Percentiles rank a stretch among this genome's conserved stretches.
These are phyloP conservation scores for Yponomeuta malinellus DNA, from an alignment of 2,888 invertebrate genomes.

Conservation along the genomic window DNA sequence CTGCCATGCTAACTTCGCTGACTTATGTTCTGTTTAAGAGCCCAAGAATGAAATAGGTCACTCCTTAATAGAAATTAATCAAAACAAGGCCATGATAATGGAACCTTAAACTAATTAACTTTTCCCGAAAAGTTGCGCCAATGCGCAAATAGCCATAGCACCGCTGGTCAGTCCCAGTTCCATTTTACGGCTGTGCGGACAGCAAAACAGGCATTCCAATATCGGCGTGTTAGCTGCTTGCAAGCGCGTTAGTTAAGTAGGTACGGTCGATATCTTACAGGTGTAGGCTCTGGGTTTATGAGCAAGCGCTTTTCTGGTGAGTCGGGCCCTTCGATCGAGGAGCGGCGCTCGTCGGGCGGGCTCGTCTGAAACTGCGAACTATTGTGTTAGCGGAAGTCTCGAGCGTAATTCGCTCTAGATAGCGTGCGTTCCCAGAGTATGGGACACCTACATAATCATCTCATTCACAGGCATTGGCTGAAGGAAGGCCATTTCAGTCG, in stretches of 20 bases:
- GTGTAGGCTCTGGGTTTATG: constrained; percentile 69
- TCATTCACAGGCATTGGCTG: background rate
- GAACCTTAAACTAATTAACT: too few species aligned
- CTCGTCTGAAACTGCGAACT: constrained; percentile 70
- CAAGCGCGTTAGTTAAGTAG: constrained; percentile 23
- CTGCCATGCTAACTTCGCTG: too few species aligned
- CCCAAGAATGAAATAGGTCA: too few species aligned
- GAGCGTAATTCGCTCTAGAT: constrained; percentile 24
- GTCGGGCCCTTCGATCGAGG: constrained; percentile 61
- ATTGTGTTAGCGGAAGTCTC: constrained; percentile 46
- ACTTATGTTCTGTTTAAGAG: too few species aligned
- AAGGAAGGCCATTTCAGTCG: background rate
- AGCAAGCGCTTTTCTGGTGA: constrained; percentile 73
- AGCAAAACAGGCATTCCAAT: constrained; percentile 4
- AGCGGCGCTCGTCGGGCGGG: constrained; percentile 65
- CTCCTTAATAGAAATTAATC: too few species aligned
- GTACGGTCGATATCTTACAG: constrained; percentile 55
- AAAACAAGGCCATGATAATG: too few species aligned
- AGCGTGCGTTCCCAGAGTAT: constrained; percentile 19
- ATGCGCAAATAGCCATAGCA: background rate
- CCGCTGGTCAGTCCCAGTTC: constrained; percentile 16
- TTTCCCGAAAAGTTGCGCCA: too few species aligned
- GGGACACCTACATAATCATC: background rate
- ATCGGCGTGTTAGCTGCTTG: constrained; percentile 3
- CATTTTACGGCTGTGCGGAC: constrained; percentile 10